Percentiles rank a stretch among this genome's conserved stretches.
phyloP scores from a whole-genome alignment of 2,113 vertebrate species.

The Gallinago undulata region DNA sequence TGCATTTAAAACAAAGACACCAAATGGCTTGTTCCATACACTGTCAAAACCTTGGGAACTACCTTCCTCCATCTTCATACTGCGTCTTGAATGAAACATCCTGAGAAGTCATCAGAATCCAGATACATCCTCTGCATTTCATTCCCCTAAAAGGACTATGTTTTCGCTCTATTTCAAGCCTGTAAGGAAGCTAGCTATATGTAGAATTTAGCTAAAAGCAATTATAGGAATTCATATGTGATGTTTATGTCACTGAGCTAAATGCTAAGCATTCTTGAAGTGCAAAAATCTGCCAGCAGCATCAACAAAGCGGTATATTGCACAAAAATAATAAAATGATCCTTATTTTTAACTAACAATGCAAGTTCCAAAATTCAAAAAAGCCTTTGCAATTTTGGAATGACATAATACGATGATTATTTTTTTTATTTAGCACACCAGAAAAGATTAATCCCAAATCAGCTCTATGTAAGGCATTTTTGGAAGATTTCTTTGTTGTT shows the following conservation, averaged over 20 bases:
- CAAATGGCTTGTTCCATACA: neutral
- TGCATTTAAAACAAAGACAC: neutral
- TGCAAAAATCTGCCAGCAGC: neutral
- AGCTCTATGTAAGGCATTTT: neutral
- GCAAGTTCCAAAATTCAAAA: neutral
- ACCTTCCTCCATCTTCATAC: neutral
- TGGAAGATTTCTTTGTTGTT: neutral
- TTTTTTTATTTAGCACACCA: neutral
- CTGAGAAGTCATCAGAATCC: neutral
- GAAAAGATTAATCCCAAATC: neutral
- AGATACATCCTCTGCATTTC: neutral
- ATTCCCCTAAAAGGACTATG: neutral
- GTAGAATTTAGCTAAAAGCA: neutral
- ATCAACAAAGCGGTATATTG: neutral
- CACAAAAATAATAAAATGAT: neutral
- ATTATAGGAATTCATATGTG: neutral
- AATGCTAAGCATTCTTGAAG: neutral
- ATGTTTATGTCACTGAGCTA: neutral
- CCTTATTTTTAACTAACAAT: neutral
- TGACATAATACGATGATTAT: neutral
- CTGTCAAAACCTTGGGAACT: neutral
- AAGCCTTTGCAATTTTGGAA: neutral
- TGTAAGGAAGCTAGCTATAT: neutral
- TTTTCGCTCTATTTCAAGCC: neutral
- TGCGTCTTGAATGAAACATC: neutral